These are phyloP conservation scores for Herpetotheres cachinnans DNA, from an alignment of 2,113 vertebrate genomes.

Conservation along the genomic window DNA sequence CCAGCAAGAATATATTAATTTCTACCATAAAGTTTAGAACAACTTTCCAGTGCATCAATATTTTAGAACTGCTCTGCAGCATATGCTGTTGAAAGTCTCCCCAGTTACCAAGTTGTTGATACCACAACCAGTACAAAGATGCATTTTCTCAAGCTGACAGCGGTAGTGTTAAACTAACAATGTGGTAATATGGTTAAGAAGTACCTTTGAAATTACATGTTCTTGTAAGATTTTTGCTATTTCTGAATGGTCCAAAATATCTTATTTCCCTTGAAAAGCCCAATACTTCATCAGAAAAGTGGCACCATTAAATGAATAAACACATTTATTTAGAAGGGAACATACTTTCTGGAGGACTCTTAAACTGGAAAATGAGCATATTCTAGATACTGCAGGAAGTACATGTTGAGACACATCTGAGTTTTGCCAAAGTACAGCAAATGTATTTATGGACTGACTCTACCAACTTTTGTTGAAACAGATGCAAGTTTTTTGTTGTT, in stretches of 20 bases:
- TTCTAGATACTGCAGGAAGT: background rate
- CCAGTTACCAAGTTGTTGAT: background rate
- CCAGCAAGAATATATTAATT: background rate
- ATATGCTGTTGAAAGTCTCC: slow-evolving; percentile 4
- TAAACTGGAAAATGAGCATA: background rate
- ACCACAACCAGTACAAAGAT: slow-evolving; percentile 31
- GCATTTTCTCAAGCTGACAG: slow-evolving; percentile 49
- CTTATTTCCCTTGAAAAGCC: slow-evolving; percentile 41
- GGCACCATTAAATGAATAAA: slow-evolving; percentile 62
- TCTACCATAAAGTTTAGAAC: slow-evolving; percentile 15
- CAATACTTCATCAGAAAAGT: slow-evolving; percentile 24
- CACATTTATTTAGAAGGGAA: slow-evolving; percentile 49
- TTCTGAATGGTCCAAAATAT: slow-evolving; percentile 46
- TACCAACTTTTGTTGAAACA: background rate
- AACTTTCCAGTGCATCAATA: background rate
- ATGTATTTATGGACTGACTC: background rate
- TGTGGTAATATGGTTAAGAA: slow-evolving; percentile 32
- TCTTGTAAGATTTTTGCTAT: slow-evolving; percentile 15
- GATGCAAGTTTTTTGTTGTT: too few relatives aligned
- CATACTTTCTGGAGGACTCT: slow-evolving; percentile 41
- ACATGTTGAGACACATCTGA: background rate
- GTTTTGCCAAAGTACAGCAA: background rate
- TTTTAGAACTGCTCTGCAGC: background rate
- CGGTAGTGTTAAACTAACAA: background rate
- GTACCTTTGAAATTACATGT: slow-evolving; percentile 31